These are phyloP conservation scores for Gopherus flavomarginatus DNA, from an alignment of 2,113 vertebrate genomes.

Conservation along the genomic window DNA sequence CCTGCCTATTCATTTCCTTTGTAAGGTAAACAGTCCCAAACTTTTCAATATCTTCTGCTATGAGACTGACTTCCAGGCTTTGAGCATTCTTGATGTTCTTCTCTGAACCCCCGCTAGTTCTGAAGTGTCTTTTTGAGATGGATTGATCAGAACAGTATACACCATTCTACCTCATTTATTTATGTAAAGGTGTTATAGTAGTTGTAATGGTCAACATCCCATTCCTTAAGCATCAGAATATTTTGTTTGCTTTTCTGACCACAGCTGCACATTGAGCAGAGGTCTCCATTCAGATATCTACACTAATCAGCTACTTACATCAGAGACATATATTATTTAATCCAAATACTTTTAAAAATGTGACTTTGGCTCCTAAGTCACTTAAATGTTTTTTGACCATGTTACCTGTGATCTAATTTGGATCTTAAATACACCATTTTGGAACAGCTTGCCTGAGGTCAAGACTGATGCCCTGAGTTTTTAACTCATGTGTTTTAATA, in stretches of 20 bases:
- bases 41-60: slow-evolving; percentile 6
- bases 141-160: neutral
- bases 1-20: neutral
- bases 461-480: neutral
- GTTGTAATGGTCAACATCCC: neutral
- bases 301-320: neutral
- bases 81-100: neutral
- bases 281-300: neutral
- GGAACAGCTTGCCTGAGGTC: slow-evolving; percentile 49
- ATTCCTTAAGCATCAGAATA: neutral
- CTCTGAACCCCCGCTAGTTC: neutral
- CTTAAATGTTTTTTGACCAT: slow-evolving; percentile 43
- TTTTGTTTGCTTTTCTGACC: neutral
- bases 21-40: neutral
- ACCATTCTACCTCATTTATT: neutral
- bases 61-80: neutral
- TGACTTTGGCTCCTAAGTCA: neutral
- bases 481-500: slow-evolving; percentile 16
- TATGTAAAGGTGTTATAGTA: neutral
- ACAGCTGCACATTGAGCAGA: neutral
- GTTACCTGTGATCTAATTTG: slow-evolving; percentile 53
- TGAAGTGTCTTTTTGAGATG: neutral
- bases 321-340: neutral
- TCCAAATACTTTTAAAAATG: neutral
- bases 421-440: slow-evolving; percentile 39